These are phyloP conservation scores for Ommatoiulus sabulosus DNA, from an alignment of 2,888 invertebrate genomes.

Conservation along the genomic window DNA sequence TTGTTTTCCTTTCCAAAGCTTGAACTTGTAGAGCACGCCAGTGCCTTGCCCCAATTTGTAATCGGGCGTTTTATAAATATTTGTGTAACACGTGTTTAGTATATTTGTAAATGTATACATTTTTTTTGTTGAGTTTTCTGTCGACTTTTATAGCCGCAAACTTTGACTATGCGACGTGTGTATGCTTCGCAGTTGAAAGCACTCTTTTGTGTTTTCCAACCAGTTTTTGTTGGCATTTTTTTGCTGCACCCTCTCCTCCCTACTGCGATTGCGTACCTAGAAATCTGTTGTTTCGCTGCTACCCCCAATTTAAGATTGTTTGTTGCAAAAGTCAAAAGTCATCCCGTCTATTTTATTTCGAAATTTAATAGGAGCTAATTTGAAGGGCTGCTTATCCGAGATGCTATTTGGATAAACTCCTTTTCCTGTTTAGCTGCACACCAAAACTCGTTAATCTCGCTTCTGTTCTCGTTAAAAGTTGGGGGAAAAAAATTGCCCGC, in stretches of 20 bases:
- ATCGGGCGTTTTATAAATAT: conserved; percentile 16
- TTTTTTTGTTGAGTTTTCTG: neutral
- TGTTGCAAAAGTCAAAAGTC: conserved; percentile 21
- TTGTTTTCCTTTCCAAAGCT: neutral
- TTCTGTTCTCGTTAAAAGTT: neutral
- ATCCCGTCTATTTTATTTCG: neutral
- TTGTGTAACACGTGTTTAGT: neutral
- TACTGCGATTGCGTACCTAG: neutral
- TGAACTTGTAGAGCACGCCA: neutral
- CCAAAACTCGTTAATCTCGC: neutral
- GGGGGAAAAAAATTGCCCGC: neutral
- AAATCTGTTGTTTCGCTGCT: neutral
- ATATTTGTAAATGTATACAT: conserved; percentile 27
- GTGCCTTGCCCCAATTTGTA: conserved; percentile 29
- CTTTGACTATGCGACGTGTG: neutral
- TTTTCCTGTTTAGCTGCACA: neutral
- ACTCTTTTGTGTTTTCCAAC: neutral
- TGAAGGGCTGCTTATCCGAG: conserved; percentile 22
- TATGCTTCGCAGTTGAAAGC: neutral
- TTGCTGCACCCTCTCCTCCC: neutral
- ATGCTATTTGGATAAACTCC: neutral
- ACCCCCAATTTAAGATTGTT: neutral
- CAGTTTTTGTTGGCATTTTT: neutral
- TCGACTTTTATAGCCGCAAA: neutral
- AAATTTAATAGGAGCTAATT: conserved; percentile 36